Conservation (phyloP, 1,140 invertebrate genomes). For the Reticulitermes speratus region DNA sequence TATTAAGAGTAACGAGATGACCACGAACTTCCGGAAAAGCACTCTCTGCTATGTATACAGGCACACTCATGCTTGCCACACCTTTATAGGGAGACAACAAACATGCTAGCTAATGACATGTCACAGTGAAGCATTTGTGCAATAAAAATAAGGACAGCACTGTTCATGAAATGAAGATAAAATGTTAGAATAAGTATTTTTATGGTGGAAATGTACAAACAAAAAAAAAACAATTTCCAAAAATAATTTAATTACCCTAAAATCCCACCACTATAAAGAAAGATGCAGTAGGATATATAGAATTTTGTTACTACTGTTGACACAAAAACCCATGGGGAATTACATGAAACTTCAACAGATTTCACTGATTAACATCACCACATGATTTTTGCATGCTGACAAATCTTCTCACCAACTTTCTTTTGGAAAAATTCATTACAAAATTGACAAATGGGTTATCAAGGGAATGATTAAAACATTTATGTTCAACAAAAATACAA, state of each 20-base stretch:
- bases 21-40: conserved; percentile 56
- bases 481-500: too few relatives aligned
- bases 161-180: neutral
- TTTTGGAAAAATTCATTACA: too few relatives aligned
- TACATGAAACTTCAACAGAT: too few relatives aligned
- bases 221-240: neutral
- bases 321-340: too few relatives aligned
- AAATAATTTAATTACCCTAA: neutral
- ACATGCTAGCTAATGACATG: conserved; percentile 18
- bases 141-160: neutral
- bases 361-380: too few relatives aligned
- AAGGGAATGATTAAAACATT: too few relatives aligned
- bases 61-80: conserved; percentile 61
- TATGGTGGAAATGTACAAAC: neutral
- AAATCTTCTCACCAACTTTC: too few relatives aligned
- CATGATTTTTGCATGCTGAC: too few relatives aligned
- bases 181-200: neutral
- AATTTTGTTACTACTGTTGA: too few relatives aligned
- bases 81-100: conserved; percentile 45
- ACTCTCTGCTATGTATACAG: conserved; percentile 63
- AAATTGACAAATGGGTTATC: too few relatives aligned
- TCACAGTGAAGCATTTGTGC: neutral
- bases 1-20: conserved; percentile 57
- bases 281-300: too few relatives aligned
- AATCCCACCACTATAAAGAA: too few relatives aligned